These are phyloP conservation scores for Saccostrea cuccullata DNA, from an alignment of 1,140 invertebrate species.

Conservation along the genomic window DNA sequence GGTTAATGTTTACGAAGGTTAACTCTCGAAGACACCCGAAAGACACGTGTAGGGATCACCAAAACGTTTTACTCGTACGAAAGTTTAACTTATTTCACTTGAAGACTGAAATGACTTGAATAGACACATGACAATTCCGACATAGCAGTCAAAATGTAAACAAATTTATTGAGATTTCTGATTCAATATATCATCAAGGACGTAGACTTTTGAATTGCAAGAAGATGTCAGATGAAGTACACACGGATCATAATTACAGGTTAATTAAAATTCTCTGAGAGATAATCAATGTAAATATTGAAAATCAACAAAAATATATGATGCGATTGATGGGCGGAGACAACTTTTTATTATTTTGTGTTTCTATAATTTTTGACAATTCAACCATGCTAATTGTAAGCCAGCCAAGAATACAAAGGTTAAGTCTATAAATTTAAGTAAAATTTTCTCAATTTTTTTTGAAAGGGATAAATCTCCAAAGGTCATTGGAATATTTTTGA, in stretches of 20 bases:
- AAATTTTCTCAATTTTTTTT: too few relatives aligned
- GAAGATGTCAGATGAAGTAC: conserved; percentile 27
- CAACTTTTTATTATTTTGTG: background rate
- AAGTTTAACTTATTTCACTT: background rate
- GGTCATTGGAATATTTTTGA: too few relatives aligned
- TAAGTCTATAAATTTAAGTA: too few relatives aligned
- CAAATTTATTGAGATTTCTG: background rate
- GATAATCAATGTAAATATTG: conserved; percentile 1
- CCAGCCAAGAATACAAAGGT: too few relatives aligned
- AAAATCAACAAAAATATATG: background rate
- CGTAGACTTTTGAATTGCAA: background rate
- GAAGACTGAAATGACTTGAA: background rate
- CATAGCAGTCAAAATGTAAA: background rate
- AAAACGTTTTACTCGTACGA: background rate
- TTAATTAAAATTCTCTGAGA: background rate
- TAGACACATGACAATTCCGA: conserved; percentile 16
- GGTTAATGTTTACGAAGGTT: background rate
- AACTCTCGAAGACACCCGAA: background rate
- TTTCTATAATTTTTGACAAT: too few relatives aligned
- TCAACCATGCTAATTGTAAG: too few relatives aligned
- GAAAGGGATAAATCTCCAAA: too few relatives aligned
- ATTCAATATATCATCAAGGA: background rate
- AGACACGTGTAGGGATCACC: background rate
- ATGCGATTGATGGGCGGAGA: background rate
- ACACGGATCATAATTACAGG: conserved; percentile 30